phyloP scores from a whole-genome alignment of 2,797 vertebrate species.

The Orestias chungarensis region DNA sequence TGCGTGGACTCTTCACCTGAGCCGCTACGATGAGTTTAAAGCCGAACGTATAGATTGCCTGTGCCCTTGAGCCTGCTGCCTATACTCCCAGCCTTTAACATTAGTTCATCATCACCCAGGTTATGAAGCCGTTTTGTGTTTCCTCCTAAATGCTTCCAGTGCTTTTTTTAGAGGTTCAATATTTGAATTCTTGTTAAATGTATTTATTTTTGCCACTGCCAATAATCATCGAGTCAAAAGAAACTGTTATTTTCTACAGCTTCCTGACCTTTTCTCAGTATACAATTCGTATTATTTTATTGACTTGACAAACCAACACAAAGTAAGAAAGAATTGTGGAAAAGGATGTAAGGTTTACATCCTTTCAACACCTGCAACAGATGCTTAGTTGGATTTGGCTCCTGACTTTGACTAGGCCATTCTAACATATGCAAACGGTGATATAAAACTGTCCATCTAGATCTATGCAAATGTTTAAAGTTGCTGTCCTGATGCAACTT shows the following conservation, averaged over 20 bases:
- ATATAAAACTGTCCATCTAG: background rate
- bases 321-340: background rate
- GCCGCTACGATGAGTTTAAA: slow-evolving; percentile 63
- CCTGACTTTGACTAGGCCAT: background rate
- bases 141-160: slow-evolving; percentile 41
- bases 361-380: background rate
- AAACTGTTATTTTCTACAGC: background rate
- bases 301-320: background rate
- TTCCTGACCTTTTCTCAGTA: background rate
- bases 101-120: slow-evolving; percentile 41
- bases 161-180: too few relatives aligned
- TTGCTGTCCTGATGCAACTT: background rate
- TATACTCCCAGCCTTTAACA: slow-evolving; percentile 72
- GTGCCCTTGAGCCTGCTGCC: slow-evolving; percentile 79
- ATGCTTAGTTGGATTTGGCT: background rate
- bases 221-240: background rate
- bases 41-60: slow-evolving; percentile 61
- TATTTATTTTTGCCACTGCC: background rate
- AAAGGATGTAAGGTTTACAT: background rate
- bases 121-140: slow-evolving; percentile 36
- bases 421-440: too few relatives aligned
- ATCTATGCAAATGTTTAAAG: background rate
- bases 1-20: slow-evolving; percentile 63
- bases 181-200: too few relatives aligned
- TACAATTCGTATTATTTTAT: background rate